These are phyloP conservation scores for Donacobius atricapilla DNA, from an alignment of 2,113 vertebrate genomes.

Conservation along the genomic window DNA sequence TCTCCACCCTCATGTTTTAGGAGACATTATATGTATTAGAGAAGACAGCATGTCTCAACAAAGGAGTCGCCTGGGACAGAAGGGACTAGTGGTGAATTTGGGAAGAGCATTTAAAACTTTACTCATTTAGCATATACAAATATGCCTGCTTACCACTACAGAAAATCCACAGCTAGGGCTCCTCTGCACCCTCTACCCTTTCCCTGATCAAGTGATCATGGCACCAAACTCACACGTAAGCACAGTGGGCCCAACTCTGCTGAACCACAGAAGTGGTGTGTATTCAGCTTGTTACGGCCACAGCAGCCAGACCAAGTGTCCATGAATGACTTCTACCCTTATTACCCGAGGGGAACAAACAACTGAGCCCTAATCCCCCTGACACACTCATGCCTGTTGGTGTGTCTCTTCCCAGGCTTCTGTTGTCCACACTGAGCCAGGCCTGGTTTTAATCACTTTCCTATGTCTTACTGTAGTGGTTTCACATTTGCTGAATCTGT, in stretches of 20 bases:
- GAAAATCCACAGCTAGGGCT: neutral
- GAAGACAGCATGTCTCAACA: neutral
- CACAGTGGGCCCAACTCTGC: neutral
- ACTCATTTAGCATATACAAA: neutral
- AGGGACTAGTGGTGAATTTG: neutral
- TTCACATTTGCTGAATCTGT: no score
- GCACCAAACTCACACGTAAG: neutral
- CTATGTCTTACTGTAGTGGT: no score
- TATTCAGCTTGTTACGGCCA: rapidly evolving
- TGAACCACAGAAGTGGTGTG: rapidly evolving
- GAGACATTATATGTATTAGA: neutral
- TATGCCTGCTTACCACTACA: neutral
- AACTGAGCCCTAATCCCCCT: neutral
- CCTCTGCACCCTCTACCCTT: neutral
- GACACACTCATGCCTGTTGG: neutral
- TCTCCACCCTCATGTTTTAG: neutral
- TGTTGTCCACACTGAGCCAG: neutral
- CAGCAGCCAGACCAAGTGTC: neutral
- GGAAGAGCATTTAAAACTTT: neutral
- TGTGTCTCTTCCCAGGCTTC: neutral
- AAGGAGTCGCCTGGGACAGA: neutral
- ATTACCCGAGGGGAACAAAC: neutral
- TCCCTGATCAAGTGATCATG: neutral
- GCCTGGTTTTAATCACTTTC: neutral
- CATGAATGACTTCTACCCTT: neutral